These are phyloP conservation scores for Hippocampus abdominalis DNA, from an alignment of 2,113 vertebrate species.

Conservation along the genomic window DNA sequence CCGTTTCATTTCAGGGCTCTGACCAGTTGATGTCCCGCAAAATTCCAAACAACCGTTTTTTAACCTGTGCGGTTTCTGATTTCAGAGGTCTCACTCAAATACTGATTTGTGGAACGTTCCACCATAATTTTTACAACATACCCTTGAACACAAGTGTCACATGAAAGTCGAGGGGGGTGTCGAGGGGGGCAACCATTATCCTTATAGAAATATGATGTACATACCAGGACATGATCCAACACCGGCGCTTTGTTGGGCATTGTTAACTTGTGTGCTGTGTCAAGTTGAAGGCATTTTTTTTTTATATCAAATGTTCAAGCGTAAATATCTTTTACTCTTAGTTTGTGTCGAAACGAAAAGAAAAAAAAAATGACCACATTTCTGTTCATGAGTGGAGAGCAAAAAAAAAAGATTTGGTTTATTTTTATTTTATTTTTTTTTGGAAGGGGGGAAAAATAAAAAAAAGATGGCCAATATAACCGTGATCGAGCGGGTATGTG, in stretches of 20 bases:
- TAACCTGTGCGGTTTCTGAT: neutral
- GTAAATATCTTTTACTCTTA: slow-evolving; percentile 49
- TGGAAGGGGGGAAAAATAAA: slow-evolving; percentile 51
- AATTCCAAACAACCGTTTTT: neutral
- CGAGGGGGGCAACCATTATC: slow-evolving; percentile 94
- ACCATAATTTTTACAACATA: neutral
- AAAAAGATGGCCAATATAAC: slow-evolving; percentile 72
- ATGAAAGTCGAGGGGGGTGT: slow-evolving; percentile 54
- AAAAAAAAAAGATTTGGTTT: slow-evolving; percentile 39
- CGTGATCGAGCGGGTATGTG: slow-evolving; percentile 66
- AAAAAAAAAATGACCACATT: slow-evolving; percentile 32
- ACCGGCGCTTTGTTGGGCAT: slow-evolving; percentile 23
- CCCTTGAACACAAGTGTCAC: neutral
- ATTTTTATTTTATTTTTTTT: no score
- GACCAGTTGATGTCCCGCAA: neutral
- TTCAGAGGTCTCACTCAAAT: neutral
- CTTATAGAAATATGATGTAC: slow-evolving; percentile 71
- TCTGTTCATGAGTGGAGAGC: slow-evolving; percentile 47
- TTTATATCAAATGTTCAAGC: slow-evolving; percentile 68
- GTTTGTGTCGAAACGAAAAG: slow-evolving; percentile 47
- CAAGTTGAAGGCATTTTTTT: slow-evolving; percentile 75
- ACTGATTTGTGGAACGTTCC: neutral
- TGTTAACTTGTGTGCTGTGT: slow-evolving; percentile 66
- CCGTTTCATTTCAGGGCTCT: slow-evolving; percentile 1
- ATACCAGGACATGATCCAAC: slow-evolving; percentile 53